Evolutionary conservation across 2,797 vertebrate species (phyloP).

Genomic region (Erethizon dorsatum): DNA sequence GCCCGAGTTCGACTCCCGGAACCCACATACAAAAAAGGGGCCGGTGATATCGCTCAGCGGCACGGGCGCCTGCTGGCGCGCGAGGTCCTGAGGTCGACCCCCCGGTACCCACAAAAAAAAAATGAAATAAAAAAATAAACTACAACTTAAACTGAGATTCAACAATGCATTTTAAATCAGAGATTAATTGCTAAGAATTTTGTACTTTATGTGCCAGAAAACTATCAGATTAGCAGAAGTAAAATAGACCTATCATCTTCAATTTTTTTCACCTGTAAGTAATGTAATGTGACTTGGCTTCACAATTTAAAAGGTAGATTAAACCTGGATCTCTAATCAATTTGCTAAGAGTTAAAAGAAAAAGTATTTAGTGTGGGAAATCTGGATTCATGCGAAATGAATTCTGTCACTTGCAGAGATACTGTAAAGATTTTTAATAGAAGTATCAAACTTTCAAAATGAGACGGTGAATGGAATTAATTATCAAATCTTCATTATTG

Average conservation of each 20-base stretch:
- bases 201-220: conserved; percentile 5
- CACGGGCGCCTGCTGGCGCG: too few species aligned
- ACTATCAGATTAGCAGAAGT: conserved; percentile 22
- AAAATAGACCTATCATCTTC: not conserved
- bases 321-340: not conserved
- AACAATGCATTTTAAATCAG: not conserved
- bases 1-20: too few species aligned
- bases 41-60: too few species aligned
- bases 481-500: not conserved
- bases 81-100: too few species aligned
- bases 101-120: too few species aligned
- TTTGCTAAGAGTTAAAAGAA: not conserved
- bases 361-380: not conserved
- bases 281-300: not conserved
- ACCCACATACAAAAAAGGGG: too few species aligned
- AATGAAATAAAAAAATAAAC: too few species aligned
- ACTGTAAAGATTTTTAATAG: conserved; percentile 2
- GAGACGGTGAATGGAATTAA: not conserved
- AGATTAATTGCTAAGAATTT: conserved; percentile 13
- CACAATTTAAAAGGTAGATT: conserved; percentile 26
- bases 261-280: not conserved
- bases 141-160: not conserved
- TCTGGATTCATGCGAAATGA: not conserved
- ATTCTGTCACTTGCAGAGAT: not conserved
- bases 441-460: not conserved